Base-by-base conservation (phyloP, 2,797 vertebrate genomes). In the Ispidina picta region DNA sequence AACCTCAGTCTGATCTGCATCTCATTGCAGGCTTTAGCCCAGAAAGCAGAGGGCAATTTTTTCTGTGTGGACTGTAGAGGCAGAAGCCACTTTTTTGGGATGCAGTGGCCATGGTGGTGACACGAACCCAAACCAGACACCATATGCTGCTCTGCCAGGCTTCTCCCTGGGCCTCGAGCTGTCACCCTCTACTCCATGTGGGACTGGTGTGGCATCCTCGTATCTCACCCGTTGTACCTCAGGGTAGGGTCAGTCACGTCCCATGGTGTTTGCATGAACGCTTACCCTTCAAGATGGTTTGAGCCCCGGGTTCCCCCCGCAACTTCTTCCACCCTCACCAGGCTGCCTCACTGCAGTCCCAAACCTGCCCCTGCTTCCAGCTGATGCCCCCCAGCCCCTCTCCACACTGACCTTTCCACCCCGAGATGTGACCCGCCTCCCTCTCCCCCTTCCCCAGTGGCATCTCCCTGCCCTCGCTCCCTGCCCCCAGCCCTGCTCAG, bases 201-300 rank as follows among this genome's bases (percentile, higher is more conserved):
- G 18, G 19, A 14, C 22, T 12, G 13, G 7, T 51, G 48, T 10
- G 7, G 5, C 17, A 39, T 65, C 26, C 23, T 54, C 0, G 0
- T 41, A 8, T 60, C 62, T 51, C 25, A 59, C 26, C 37, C 3
- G 0, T 12, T 49, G 23, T 56, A 23, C 41, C 29, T 66, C 5
- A 0, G 51, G 52, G 28, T 6, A 43, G 21, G 21, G 15, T 28
- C 10, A 54, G 7, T n/a, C 26, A 22, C 63, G 8, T 79, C 35
- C 75, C 35, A 52, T 55, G 48, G 39, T 3, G 0, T 82, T 79
- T 69, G 54, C 25, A 5, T 25, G n/a, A 15, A 12, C 4, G 5
- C 5, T 2, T 7, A 49, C 2, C 17, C 26, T 8, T 8, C 2
- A 0, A 21, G 48, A 20, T 15, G 4, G 22, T 79, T 88, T 33